A percentile compares a stretch with the other conserved stretches of the same genome.
phyloP scores from a whole-genome alignment of 2,797 vertebrate species.

The Acestrorhynchus altus region DNA sequence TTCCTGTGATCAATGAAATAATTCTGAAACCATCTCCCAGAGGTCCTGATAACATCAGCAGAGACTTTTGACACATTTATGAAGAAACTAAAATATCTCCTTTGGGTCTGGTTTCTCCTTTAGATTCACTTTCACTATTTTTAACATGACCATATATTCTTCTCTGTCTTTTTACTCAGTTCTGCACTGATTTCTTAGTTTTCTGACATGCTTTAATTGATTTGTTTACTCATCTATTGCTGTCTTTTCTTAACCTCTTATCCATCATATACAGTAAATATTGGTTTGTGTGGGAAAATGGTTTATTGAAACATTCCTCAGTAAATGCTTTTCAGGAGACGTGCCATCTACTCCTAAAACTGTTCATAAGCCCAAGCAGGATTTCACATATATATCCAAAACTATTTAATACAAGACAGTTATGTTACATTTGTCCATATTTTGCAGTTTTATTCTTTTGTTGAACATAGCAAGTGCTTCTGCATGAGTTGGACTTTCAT shows the following conservation, averaged over 20 bases:
- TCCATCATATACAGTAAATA: background rate
- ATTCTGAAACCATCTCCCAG: conserved; percentile 10
- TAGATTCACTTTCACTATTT: conserved; percentile 18
- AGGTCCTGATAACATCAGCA: conserved; percentile 1
- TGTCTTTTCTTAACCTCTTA: background rate
- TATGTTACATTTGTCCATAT: background rate
- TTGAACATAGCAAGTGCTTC: background rate
- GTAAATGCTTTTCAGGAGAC: conserved; percentile 10
- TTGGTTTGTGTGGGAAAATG: background rate
- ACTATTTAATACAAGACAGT: background rate
- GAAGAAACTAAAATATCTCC: conserved; percentile 7
- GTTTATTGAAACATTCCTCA: background rate
- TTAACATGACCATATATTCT: background rate
- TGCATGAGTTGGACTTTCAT: background rate
- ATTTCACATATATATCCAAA: background rate
- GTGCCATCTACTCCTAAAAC: conserved; percentile 30
- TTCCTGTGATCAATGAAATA: conserved; percentile 12
- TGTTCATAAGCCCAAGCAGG: background rate
- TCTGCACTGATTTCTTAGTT: background rate
- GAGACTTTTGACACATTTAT: background rate
- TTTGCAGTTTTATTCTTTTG: background rate
- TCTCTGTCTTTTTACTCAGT: background rate
- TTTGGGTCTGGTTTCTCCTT: background rate
- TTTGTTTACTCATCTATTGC: background rate
- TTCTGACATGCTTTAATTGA: background rate